Conservation (phyloP, 2,113 vertebrate species). For the Australoheros scitulus region DNA sequence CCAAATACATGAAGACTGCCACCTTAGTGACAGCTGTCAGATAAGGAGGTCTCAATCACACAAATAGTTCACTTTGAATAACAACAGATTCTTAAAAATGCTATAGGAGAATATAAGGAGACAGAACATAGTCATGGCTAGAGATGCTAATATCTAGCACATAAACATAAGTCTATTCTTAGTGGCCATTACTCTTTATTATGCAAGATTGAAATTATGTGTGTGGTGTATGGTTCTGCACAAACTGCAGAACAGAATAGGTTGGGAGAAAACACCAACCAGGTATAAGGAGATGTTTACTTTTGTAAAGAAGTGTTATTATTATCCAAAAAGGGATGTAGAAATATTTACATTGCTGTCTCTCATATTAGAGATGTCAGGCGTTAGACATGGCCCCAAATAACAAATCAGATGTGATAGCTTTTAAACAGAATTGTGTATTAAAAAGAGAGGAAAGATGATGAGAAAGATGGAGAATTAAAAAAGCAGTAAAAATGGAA, state of each 20-base stretch:
- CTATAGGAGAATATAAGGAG: neutral
- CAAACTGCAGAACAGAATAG: constrained; percentile 4
- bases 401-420: constrained; percentile 25
- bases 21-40: neutral
- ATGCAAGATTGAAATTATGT: constrained; percentile 14
- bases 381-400: constrained; percentile 18
- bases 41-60: neutral
- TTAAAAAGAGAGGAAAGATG: constrained; percentile 9
- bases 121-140: neutral
- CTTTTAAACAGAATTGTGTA: constrained; percentile 23
- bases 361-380: constrained; percentile 24
- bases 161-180: constrained; percentile 32
- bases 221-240: neutral
- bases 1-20: neutral
- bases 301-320: constrained; percentile 10
- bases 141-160: constrained; percentile 8
- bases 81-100: neutral
- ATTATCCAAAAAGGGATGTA: neutral
- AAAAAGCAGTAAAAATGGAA: neutral
- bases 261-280: constrained; percentile 5
- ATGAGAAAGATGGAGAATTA: neutral
- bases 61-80: neutral
- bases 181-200: constrained; percentile 29
- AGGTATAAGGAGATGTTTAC: constrained; percentile 28
- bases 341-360: constrained; percentile 13